Evolutionary conservation across 30 jellyfish, hydroid and myxozoan genomes (phyloP), one percentile per base, ranked within the genome.

Genomic region (Turritopsis rubra): DNA sequence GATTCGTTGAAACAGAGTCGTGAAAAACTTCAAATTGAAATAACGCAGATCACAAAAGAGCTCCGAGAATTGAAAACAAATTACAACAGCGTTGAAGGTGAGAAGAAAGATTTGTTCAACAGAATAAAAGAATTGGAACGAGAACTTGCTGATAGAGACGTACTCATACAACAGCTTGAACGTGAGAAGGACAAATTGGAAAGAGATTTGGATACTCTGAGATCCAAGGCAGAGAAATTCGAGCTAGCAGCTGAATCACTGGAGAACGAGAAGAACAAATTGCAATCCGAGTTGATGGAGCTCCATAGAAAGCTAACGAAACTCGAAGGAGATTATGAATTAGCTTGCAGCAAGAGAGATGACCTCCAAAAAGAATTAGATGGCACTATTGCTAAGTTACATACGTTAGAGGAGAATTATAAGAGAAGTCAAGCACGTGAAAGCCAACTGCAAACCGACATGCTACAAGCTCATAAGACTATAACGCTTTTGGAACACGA

Each of bases 391-490:
- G 90, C 96, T 8, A 82, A 89, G 52, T 81, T 93, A 70, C 60
- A 93, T n/a, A 88, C 79, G 25, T 83, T 93, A 8, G 97, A 93
- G 29, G 85, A 82, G 16, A 93, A 79, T 85, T 88, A 87, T 78
- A 96, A 89, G 87, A 85, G 91, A 85, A 85, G 96, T 78, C 98
- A 93, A 65, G 95, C 76, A 52, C 76, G 98, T 8, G 98, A 93
- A 73, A 60, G 72, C 75, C 89, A 93, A 81, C 87, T 88, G 83
- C 93, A 93, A 28, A 87, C 90, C 53, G 98, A 93, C 30, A 81
- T 93, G 71, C 20, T 93, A 85, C 21, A 90, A 41, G 96, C 98
- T 0, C 95, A 88, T 81, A 93, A 93, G 94, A 88, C 86, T 53
- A 96, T 93, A 27, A 82, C 97, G 16, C 85, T 88, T 28, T 84